Conservation (phyloP, 1,140 invertebrate genomes). For the Drosophila yakuba region DNA sequence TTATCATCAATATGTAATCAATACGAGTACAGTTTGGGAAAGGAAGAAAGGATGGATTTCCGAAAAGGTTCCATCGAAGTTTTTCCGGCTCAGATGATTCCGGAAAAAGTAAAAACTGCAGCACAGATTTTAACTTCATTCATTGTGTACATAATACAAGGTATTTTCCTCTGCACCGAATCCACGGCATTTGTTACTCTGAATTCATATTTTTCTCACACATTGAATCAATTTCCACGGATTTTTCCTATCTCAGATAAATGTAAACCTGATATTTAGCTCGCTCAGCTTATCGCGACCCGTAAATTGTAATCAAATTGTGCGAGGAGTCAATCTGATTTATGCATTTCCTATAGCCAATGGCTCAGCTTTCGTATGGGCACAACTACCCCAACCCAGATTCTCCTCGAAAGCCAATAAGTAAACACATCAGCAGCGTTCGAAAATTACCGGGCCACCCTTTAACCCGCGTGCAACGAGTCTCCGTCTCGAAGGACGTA, state of each 20-base stretch:
- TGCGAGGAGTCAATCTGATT: constrained; percentile 68
- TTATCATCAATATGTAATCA: too few species aligned
- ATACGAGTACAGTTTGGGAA: too few species aligned
- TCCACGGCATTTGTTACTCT: too few species aligned
- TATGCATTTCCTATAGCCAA: constrained; percentile 65
- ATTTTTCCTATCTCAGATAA: constrained; percentile 9
- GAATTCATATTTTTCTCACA: constrained; percentile 54
- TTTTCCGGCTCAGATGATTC: too few species aligned
- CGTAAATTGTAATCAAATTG: constrained; percentile 81
- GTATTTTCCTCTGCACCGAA: background rate
- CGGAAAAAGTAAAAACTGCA: too few species aligned
- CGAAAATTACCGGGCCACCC: constrained; percentile 42
- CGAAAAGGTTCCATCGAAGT: too few species aligned
- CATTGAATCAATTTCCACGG: constrained; percentile 54
- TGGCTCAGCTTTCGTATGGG: constrained; percentile 16
- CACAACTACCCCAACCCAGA: constrained; percentile 11
- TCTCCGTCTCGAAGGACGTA: constrained; percentile 60
- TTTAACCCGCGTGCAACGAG: constrained; percentile 59
- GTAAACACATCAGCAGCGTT: constrained; percentile 62
- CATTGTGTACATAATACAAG: background rate
- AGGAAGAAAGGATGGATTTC: too few species aligned
- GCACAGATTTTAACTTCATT: too few species aligned
- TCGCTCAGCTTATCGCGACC: constrained; percentile 49
- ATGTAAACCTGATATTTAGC: constrained; percentile 74
- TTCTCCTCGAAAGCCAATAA: constrained; percentile 61